A percentile compares a stretch with the other conserved stretches of the same genome.
Conservation (phyloP, 92 coral and sea anemone species). For the Porites cylindrica region DNA sequence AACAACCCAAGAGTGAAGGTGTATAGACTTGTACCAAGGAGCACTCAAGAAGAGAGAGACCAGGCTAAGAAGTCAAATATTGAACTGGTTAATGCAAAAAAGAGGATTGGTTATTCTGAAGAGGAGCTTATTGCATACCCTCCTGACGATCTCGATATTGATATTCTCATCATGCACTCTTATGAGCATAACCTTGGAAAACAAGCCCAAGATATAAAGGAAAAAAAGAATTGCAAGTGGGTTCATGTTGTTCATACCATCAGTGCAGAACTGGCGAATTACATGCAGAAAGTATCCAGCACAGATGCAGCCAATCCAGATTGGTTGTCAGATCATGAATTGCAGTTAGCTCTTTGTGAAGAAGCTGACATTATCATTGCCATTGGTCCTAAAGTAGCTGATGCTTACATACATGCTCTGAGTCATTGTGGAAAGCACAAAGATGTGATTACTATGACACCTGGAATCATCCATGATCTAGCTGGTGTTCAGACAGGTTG, state of each 20-base stretch:
- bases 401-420: conserved; percentile 11
- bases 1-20: conserved; percentile 25
- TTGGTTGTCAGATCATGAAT: not conserved
- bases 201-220: conserved; percentile 28
- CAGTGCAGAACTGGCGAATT: conserved; percentile 29
- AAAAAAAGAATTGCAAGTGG: conserved; percentile 31
- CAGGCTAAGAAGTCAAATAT: conserved; percentile 29
- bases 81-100: conserved; percentile 5
- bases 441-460: conserved; percentile 27
- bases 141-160: conserved; percentile 41
- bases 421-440: not conserved
- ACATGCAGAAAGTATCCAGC: not conserved
- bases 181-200: conserved; percentile 16
- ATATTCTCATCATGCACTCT: conserved; percentile 28
- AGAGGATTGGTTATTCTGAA: not conserved
- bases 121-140: conserved; percentile 10
- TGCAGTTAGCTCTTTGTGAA: conserved; percentile 17
- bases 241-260: conserved; percentile 29
- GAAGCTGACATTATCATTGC: conserved; percentile 29
- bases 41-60: conserved; percentile 12
- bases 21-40: conserved; percentile 30
- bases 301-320: not conserved
- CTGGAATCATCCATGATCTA: conserved; percentile 6
- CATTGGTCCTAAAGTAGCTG: conserved; percentile 46
- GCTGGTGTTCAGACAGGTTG: not conserved